Evolutionary conservation across 92 coral and sea anemone genomes (phyloP).

Genomic region (Phenganax stokvisi): DNA sequence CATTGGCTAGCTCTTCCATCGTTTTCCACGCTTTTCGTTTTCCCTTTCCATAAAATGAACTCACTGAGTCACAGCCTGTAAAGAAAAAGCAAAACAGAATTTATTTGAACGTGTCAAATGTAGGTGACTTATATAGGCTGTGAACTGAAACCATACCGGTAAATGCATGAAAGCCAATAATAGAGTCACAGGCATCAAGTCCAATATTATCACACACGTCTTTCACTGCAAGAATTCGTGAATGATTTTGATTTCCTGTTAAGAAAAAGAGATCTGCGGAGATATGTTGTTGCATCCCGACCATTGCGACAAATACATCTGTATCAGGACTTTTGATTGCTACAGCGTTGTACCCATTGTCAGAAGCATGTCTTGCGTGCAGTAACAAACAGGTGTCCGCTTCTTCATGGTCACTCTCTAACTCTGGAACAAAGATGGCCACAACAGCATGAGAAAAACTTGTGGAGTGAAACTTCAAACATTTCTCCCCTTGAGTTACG

Average conservation of each 20-base stretch:
- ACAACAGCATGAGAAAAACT: not conserved
- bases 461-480: not conserved
- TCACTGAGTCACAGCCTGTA: conserved; percentile 22
- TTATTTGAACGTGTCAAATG: too few species aligned
- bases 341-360: not conserved
- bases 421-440: not conserved
- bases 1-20: not conserved
- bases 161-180: conserved; percentile 13
- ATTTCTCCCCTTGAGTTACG: not conserved
- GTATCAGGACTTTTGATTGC: conserved; percentile 28
- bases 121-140: too few species aligned
- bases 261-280: not conserved
- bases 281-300: not conserved
- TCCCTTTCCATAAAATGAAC: conserved; percentile 16
- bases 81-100: too few species aligned
- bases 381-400: conserved; percentile 13
- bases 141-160: too few species aligned
- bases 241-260: conserved; percentile 5
- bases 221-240: not conserved
- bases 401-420: conserved; percentile 15
- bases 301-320: conserved; percentile 11
- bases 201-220: not conserved
- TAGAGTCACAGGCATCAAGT: not conserved
- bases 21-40: conserved; percentile 21
- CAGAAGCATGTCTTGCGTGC: conserved; percentile 7